phyloP scores from a whole-genome alignment of 2,888 invertebrate genomes.

The Hypena proboscidalis region DNA sequence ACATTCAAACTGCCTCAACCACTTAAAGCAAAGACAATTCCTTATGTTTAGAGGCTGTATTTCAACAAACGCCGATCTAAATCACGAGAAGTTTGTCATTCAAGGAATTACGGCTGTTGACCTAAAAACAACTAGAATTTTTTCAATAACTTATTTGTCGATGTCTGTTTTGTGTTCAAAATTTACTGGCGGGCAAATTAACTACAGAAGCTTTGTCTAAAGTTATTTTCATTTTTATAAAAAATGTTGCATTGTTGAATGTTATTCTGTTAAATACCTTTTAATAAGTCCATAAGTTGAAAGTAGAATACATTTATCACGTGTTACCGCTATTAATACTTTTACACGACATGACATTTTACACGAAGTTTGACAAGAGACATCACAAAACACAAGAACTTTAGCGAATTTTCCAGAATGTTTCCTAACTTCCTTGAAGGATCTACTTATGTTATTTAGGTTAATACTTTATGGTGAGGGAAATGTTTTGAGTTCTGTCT shows the following conservation, averaged over 20 bases:
- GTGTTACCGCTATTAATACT: too few relatives aligned
- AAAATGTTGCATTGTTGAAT: too few relatives aligned
- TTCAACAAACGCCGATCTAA: slow-evolving; percentile 54
- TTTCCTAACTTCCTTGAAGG: slow-evolving; percentile 32
- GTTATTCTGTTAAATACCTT: too few relatives aligned
- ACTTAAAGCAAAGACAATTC: slow-evolving; percentile 26
- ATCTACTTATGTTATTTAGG: slow-evolving; percentile 37
- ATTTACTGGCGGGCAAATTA: neutral
- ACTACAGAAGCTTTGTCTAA: neutral
- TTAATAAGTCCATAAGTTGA: too few relatives aligned
- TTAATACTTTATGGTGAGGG: slow-evolving; percentile 36
- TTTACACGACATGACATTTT: too few relatives aligned
- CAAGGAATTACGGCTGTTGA: slow-evolving; percentile 57
- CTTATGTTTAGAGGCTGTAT: slow-evolving; percentile 48
- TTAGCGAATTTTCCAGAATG: too few relatives aligned
- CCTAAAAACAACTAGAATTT: slow-evolving; percentile 68
- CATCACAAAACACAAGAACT: too few relatives aligned
- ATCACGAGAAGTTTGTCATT: slow-evolving; percentile 62
- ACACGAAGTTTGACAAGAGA: too few relatives aligned
- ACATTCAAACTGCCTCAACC: slow-evolving; percentile 5
- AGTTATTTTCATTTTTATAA: too few relatives aligned
- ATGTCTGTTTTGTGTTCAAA: neutral
- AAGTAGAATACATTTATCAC: too few relatives aligned
- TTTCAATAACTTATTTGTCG: slow-evolving; percentile 62
- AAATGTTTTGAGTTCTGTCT: slow-evolving; percentile 33